phyloP scores from a whole-genome alignment of 2,797 vertebrate species.

The Scleropages formosus region DNA sequence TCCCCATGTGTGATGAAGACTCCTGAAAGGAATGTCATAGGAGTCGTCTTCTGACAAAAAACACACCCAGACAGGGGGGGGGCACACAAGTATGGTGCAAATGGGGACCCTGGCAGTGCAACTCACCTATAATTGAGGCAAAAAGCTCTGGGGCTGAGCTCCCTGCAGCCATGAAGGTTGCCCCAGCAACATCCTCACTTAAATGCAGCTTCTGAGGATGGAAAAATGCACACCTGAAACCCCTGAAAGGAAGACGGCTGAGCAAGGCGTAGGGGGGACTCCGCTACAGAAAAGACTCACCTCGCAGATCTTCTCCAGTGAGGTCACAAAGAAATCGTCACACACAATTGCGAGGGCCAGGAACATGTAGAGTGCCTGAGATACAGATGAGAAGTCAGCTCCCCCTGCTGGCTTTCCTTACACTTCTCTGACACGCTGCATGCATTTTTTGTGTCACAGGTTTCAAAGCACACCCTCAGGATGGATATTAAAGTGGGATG shows the following conservation, averaged over 20 bases:
- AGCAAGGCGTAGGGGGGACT: no score
- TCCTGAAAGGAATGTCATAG: conserved; percentile 63
- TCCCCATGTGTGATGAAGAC: conserved; percentile 97
- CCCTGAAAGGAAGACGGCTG: not conserved
- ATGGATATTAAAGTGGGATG: not conserved
- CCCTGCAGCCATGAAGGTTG: conserved; percentile 98
- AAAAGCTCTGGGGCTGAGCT: conserved; percentile 97
- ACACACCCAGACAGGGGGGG: not conserved
- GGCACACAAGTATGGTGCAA: not conserved
- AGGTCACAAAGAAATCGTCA: conserved; percentile 95
- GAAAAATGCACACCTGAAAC: not conserved
- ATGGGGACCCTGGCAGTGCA: not conserved
- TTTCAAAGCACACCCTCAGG: not conserved
- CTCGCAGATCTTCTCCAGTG: conserved; percentile 97
- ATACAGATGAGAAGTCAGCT: not conserved
- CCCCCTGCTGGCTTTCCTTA: no score
- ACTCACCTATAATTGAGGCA: conserved; percentile 90
- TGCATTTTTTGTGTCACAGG: not conserved
- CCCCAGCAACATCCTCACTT: conserved; percentile 95
- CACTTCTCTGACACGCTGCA: not conserved
- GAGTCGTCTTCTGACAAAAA: no score
- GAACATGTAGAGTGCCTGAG: conserved; percentile 96
- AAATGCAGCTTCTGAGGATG: conserved; percentile 84
- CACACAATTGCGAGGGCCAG: conserved; percentile 94
- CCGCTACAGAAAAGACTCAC: conserved; percentile 56